A percentile compares a stretch with the other conserved stretches of the same genome.
Conservation (phyloP, 2,113 vertebrate species). For the Clupea harengus region DNA sequence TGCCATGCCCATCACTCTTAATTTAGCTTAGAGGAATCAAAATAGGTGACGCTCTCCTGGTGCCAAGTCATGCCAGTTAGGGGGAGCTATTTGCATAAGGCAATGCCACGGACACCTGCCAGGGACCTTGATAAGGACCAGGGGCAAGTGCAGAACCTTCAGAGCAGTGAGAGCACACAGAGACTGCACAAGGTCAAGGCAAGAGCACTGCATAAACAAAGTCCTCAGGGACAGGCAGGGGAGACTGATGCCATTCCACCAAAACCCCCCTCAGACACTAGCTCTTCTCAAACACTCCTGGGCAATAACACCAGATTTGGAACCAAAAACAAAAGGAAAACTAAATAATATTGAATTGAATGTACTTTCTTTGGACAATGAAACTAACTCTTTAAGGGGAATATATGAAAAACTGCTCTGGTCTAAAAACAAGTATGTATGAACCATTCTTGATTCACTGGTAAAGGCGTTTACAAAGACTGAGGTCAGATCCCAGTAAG, state of each 20-base stretch:
- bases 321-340: neutral
- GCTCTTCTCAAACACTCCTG: neutral
- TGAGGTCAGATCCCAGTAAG: neutral
- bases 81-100: conserved; percentile 35
- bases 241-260: neutral
- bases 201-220: conserved; percentile 9
- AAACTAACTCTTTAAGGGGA: neutral
- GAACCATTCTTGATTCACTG: neutral
- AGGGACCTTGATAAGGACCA: conserved; percentile 41
- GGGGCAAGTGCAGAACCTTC: conserved; percentile 21
- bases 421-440: neutral
- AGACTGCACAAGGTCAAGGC: conserved; percentile 19
- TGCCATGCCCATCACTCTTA: conserved; percentile 25
- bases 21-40: conserved; percentile 35
- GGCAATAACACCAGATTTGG: neutral
- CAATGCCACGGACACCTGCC: conserved; percentile 41
- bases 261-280: neutral
- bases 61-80: conserved; percentile 28
- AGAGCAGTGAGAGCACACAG: conserved; percentile 25
- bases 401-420: neutral
- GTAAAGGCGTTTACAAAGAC: neutral
- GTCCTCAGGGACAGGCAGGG: neutral
- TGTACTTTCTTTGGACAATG: neutral
- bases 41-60: conserved; percentile 27
- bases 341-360: neutral